Percentiles rank a stretch among this genome's conserved stretches.
Evolutionary conservation across 30 jellyfish, hydroid and myxozoan genomes (phyloP).

Genomic region (Morbakka virulenta): DNA sequence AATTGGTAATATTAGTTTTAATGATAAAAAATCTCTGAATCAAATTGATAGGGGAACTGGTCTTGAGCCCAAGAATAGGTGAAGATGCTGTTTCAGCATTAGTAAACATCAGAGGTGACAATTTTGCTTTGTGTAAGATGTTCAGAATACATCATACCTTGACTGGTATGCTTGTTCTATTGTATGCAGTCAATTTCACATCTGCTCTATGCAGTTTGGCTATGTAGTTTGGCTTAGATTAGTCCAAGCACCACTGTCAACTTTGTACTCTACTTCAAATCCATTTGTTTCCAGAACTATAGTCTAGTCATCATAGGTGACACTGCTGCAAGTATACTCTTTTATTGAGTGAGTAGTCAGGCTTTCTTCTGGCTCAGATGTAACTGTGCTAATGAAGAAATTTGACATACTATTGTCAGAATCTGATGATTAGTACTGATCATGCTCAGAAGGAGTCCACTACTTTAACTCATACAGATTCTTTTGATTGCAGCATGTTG

Average conservation of each 20-base stretch:
- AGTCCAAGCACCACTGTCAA: conserved; percentile 9
- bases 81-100: not conserved
- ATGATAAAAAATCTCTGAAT: not conserved
- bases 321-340: not conserved
- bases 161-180: not conserved
- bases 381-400: not conserved
- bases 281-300: not conserved
- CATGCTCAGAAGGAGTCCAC: not conserved
- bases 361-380: not conserved
- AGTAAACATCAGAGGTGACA: not conserved
- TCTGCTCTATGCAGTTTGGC: not conserved
- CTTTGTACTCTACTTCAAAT: not conserved
- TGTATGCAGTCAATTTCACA: conserved; percentile 5
- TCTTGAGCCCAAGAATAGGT: conserved; percentile 23
- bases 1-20: not conserved
- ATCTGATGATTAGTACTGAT: too few species aligned
- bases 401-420: too few species aligned
- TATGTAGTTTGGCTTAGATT: not conserved
- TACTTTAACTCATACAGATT: too few species aligned
- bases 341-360: not conserved
- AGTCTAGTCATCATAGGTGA: not conserved
- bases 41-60: not conserved
- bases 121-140: not conserved
- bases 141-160: not conserved
- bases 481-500: not conserved